These are phyloP conservation scores for Elysia chlorotica DNA, from an alignment of 1,140 invertebrate genomes.

Conservation along the genomic window DNA sequence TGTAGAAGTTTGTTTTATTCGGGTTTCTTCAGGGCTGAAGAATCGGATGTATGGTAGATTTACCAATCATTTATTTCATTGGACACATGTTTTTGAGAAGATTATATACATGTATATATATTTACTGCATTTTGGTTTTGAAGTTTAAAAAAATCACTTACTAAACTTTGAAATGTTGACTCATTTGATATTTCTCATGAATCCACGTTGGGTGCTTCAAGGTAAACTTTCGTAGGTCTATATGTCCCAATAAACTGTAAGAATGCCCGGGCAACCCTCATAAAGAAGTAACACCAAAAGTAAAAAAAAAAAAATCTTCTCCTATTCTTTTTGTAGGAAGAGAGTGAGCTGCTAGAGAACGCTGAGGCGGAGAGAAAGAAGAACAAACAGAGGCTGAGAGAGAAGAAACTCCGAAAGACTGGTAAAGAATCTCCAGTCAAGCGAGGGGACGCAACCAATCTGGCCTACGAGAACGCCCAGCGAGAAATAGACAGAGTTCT, in stretches of 20 bases:
- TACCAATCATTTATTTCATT: no score
- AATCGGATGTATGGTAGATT: no score
- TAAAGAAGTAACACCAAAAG: neutral
- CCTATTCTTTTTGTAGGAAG: conserved; percentile 15
- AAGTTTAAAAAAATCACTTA: no score
- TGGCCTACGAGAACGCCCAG: conserved; percentile 25
- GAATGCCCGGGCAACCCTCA: neutral
- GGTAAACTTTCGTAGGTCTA: neutral
- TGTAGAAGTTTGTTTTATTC: no score
- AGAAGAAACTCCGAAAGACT: conserved; percentile 17
- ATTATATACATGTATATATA: no score
- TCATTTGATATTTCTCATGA: neutral
- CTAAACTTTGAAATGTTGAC: neutral
- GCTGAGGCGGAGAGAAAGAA: conserved; percentile 28
- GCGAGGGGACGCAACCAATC: neutral
- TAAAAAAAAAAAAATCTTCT: no score
- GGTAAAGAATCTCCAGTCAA: neutral
- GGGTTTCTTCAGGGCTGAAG: no score
- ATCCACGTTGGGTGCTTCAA: neutral
- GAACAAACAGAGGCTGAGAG: conserved; percentile 28
- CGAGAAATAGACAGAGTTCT: conserved; percentile 28
- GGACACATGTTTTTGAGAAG: no score
- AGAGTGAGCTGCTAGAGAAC: conserved; percentile 22
- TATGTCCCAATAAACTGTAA: neutral
- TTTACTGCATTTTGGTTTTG: no score